These are phyloP conservation scores for Holothuria scabra DNA, from an alignment of 53 echinoderm and acorn worm genomes.

Conservation along the genomic window DNA sequence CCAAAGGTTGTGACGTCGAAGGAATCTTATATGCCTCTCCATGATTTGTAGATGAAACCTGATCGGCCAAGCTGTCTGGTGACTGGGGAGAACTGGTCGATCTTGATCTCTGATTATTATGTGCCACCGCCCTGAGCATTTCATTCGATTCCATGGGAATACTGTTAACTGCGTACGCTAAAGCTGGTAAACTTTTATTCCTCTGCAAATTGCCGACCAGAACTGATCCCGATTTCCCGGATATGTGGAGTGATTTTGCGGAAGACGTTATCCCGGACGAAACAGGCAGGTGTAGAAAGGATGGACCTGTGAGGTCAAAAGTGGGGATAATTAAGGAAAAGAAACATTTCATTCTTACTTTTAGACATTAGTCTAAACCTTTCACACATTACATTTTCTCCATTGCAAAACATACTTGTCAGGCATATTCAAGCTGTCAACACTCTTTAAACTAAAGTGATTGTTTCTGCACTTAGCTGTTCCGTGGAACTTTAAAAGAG, in stretches of 20 bases:
- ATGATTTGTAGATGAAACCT: too few species aligned
- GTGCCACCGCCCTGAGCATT: background rate
- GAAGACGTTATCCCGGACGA: background rate
- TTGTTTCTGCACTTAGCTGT: too few species aligned
- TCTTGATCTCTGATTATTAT: too few species aligned
- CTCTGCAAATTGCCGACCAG: constrained; percentile 38
- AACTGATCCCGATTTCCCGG: background rate
- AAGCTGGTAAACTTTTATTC: constrained; percentile 33
- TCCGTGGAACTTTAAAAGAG: too few species aligned
- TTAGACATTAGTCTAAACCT: background rate
- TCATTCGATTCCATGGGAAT: constrained; percentile 31
- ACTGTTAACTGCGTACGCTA: constrained; percentile 1
- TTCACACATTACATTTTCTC: too few species aligned
- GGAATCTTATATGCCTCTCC: too few species aligned
- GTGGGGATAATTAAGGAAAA: too few species aligned
- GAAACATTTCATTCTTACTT: background rate
- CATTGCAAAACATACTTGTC: too few species aligned
- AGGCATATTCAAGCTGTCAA: too few species aligned
- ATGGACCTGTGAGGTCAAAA: too few species aligned
- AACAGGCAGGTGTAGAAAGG: background rate
- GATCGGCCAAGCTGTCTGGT: background rate
- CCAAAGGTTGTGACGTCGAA: too few species aligned
- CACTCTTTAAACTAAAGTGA: too few species aligned
- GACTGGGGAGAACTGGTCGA: background rate
- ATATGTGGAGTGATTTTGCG: constrained; percentile 18